phyloP scores from a whole-genome alignment of 2,888 invertebrate species.

The Aleiodes testaceus region DNA sequence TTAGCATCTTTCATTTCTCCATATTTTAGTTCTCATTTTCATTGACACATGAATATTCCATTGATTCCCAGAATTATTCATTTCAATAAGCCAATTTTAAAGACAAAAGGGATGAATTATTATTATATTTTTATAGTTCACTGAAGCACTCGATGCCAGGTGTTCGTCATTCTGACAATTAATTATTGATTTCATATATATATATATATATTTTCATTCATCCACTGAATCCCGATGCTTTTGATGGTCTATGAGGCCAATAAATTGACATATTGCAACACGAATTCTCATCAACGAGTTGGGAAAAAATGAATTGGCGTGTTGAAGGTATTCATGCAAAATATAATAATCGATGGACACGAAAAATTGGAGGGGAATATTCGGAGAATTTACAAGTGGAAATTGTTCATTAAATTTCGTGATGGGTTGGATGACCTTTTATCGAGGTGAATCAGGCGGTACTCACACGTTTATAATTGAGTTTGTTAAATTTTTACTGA shows the following conservation, averaged over 20 bases:
- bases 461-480: too few relatives aligned
- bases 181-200: conserved; percentile 21
- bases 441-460: too few relatives aligned
- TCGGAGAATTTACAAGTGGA: not conserved
- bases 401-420: not conserved
- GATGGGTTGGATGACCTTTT: not conserved
- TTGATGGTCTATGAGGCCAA: conserved; percentile 14
- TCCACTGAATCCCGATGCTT: conserved; percentile 3
- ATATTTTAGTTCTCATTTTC: too few relatives aligned
- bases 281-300: not conserved
- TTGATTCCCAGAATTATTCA: conserved; percentile 2
- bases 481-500: too few relatives aligned
- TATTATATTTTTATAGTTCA: conserved; percentile 13
- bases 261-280: conserved; percentile 10
- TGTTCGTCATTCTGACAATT: conserved; percentile 21
- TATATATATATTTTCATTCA: too few relatives aligned
- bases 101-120: conserved; percentile 1
- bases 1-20: too few relatives aligned
- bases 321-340: not conserved
- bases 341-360: not conserved
- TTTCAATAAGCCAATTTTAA: conserved; percentile 1
- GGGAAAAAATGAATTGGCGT: conserved; percentile 6
- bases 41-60: too few relatives aligned
- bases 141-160: not conserved
- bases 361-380: not conserved